Percentiles rank a stretch among this genome's conserved stretches.
phyloP scores from a whole-genome alignment of 2,888 invertebrate genomes.

The Hyppa rectilinea region DNA sequence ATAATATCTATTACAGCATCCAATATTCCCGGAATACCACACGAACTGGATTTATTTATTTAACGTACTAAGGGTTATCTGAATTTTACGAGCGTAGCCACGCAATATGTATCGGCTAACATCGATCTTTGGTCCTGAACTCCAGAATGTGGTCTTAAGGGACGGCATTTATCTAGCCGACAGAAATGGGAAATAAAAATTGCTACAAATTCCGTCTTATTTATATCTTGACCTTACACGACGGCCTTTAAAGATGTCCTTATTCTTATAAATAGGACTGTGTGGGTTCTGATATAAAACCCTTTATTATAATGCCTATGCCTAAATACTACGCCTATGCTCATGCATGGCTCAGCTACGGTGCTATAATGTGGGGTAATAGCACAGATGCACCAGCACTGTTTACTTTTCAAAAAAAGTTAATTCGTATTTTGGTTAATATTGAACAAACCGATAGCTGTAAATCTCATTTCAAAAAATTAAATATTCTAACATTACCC shows the following conservation, averaged over 20 bases:
- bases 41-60: slow-evolving; percentile 41
- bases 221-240: slow-evolving; percentile 37
- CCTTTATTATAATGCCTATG: no score
- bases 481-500: no score
- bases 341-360: no score
- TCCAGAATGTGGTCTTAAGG: slow-evolving; percentile 42
- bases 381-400: no score
- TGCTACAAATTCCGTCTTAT: slow-evolving; percentile 48
- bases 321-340: no score
- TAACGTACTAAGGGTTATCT: slow-evolving; percentile 40
- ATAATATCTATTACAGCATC: slow-evolving; percentile 26
- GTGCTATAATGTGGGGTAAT: no score
- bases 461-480: no score
- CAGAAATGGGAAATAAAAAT: slow-evolving; percentile 50
- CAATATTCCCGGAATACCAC: slow-evolving; percentile 24
- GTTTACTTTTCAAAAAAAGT: no score
- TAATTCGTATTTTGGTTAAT: no score
- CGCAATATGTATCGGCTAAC: slow-evolving; percentile 49
- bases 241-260: background rate
- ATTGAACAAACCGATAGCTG: no score
- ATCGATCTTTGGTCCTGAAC: slow-evolving; percentile 52
- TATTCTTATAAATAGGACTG: background rate
- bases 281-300: slow-evolving; percentile 1
- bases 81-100: slow-evolving; percentile 42
- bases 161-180: slow-evolving; percentile 52